Conservation (phyloP, 2,113 vertebrate genomes). For the Cyrtonyx montezumae region DNA sequence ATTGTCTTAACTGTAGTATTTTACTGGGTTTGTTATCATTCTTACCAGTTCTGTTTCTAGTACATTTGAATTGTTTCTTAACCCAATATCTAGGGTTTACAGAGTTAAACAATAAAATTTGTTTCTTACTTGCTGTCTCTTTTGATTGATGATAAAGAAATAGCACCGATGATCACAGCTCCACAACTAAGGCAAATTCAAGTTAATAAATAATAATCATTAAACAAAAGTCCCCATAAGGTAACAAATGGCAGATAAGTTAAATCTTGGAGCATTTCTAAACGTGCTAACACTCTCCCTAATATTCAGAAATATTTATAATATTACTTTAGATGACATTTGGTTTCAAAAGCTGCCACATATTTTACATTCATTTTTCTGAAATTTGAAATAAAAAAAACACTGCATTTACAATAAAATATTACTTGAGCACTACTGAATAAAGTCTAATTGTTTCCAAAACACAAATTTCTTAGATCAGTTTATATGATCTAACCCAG, state of each 20-base stretch:
- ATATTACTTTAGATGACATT: not conserved
- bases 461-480: not conserved
- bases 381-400: not conserved
- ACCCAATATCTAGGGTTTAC: not conserved
- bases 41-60: not conserved
- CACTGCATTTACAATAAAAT: not conserved
- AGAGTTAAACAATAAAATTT: not conserved
- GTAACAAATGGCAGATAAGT: not conserved
- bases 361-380: constrained; percentile 1
- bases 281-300: not conserved
- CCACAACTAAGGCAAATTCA: constrained; percentile 30
- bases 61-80: constrained; percentile 2
- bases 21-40: not conserved
- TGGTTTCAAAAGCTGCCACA: constrained; percentile 1
- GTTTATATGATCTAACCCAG: not conserved
- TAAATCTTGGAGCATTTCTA: not conserved
- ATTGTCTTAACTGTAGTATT: not conserved
- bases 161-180: not conserved
- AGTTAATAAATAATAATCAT: constrained; percentile 28
- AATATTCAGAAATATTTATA: not conserved
- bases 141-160: constrained; percentile 8
- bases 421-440: not conserved
- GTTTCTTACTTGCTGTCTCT: not conserved
- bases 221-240: not conserved
- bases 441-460: not conserved